Conservation (phyloP, 2,113 vertebrate species). For the Daubentonia madagascariensis region DNA sequence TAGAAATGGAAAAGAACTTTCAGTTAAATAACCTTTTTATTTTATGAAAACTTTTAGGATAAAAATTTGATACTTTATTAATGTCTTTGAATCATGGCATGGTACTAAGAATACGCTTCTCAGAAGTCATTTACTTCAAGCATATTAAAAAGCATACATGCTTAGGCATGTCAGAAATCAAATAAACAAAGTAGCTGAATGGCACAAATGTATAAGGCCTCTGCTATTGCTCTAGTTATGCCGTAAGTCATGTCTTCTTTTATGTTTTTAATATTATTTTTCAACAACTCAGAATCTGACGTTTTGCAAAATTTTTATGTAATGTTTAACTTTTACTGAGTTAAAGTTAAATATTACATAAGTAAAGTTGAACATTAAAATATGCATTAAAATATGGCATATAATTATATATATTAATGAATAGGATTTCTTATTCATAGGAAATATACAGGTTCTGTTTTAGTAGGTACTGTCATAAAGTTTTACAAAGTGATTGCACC, state of each 20-base stretch:
- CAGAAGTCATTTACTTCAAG: neutral
- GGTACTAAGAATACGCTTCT: neutral
- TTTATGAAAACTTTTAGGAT: neutral
- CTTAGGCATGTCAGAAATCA: neutral
- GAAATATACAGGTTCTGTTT: neutral
- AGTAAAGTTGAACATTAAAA: no score
- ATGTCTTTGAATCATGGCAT: neutral
- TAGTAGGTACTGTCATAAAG: neutral
- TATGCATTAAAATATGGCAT: no score
- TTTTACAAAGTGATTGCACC: neutral
- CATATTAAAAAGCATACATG: neutral
- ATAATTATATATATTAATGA: neutral
- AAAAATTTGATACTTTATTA: neutral
- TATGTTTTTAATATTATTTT: neutral
- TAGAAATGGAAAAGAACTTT: neutral
- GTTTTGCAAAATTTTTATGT: neutral
- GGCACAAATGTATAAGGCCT: neutral
- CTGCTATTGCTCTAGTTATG: neutral
- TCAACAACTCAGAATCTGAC: neutral
- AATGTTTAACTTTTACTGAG: neutral
- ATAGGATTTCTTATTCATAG: neutral
- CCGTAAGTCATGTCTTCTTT: neutral
- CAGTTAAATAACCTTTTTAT: neutral
- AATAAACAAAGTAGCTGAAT: neutral
- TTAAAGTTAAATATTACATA: no score